Base-by-base conservation (phyloP, 2,888 invertebrate genomes). In the Cerceris rybyensis region DNA sequence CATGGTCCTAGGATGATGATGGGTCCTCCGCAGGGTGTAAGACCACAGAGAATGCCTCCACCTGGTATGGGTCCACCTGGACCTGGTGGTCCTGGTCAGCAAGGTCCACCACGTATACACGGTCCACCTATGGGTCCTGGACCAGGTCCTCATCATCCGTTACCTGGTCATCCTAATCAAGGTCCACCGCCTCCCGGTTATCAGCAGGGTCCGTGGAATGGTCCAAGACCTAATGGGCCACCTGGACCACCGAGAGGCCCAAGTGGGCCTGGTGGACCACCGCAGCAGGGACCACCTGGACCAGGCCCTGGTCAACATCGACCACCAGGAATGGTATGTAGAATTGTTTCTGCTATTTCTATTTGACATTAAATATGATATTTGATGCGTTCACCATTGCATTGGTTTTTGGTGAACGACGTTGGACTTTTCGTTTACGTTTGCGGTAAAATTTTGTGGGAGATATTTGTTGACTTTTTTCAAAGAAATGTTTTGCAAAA, bases 191-290 rank as follows among this genome's bases (percentile, higher is more conserved):
- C 93, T 28, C 94, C 94, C 52, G 93, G 95, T 49, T 95, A 95
- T 92, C 95, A 95, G 88, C 94, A 93, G 75, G 92, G 92, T 5
- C 94, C 94, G 57, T 94, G 94, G 94, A 94, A 94, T 84, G 94
- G 94, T 0, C 94, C 94, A 0, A 91, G 94, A 80, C 94, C 94
- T 0, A 94, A 94, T 84, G 94, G 94, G 4, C 94, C 95, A 59
- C 93, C 93, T 17, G 93, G 93, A 63, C 93, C 93, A 41, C 94
- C 94, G 6, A 91, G 93, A 77, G 93, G 93, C 43, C 93, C 93
- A 4, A 93, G 94, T 42, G 94, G 94, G 43, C 94, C 94, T 13
- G 93, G 94, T 50, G 95, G 95, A 76, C 95, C 95, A 60, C 94
- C 94, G 2, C 95, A 94, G 85, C 93, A 94, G 88, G 94, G 94